phyloP scores from a whole-genome alignment of 2,113 vertebrate genomes.

The Hylia prasina region DNA sequence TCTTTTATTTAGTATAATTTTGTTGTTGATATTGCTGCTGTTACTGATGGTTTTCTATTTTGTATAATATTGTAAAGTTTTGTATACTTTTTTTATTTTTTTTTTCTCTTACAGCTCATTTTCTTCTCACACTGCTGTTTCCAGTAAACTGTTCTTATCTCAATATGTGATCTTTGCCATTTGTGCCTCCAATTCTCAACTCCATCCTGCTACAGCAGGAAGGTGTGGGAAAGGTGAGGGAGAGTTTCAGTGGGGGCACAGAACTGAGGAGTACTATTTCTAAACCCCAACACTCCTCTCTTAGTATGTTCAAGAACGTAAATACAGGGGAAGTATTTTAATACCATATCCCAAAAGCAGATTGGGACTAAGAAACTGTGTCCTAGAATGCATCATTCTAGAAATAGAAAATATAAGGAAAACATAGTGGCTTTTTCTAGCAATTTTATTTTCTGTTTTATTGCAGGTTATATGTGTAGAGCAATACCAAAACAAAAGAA shows the following conservation, averaged over 20 bases:
- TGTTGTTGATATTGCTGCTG: not conserved
- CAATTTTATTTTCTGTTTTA: not conserved
- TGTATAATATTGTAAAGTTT: not conserved
- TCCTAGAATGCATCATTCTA: not conserved
- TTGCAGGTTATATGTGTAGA: not conserved
- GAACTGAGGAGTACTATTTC: not conserved
- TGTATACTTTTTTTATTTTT: not conserved
- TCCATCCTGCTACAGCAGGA: not conserved
- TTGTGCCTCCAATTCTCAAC: not conserved
- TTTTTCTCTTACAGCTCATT: not conserved
- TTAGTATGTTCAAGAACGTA: not conserved
- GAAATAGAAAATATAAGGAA: not conserved
- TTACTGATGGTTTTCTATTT: not conserved
- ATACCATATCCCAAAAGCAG: not conserved
- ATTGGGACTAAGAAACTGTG: not conserved
- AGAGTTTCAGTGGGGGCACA: not conserved
- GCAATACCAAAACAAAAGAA: not conserved
- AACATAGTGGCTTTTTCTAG: not conserved
- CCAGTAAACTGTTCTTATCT: not conserved
- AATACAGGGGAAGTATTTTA: not conserved
- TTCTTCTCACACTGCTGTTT: not conserved
- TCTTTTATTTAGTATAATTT: not conserved
- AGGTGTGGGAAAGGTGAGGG: not conserved
- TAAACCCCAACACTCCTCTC: not conserved
- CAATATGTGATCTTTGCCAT: not conserved